A percentile compares a stretch with the other conserved stretches of the same genome.
Evolutionary conservation across 2,797 vertebrate species (phyloP).

Genomic region (Enteromius viviparus): DNA sequence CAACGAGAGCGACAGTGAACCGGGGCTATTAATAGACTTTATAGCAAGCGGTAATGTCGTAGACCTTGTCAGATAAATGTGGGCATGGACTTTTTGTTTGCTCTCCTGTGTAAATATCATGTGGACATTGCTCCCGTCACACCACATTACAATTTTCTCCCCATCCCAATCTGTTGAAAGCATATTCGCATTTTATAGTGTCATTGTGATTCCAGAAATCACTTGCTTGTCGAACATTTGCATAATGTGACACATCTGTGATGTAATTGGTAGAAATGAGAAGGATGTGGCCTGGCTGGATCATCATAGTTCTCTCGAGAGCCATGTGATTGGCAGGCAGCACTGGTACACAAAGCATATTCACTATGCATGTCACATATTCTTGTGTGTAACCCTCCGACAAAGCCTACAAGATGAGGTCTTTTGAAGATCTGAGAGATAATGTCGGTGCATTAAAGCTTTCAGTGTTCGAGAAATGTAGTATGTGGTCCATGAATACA

Average conservation of each 20-base stretch:
- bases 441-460: slow-evolving; percentile 28
- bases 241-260: slow-evolving; percentile 38
- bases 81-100: slow-evolving; percentile 61
- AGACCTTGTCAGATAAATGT: slow-evolving; percentile 64
- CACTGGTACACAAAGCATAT: slow-evolving; percentile 1
- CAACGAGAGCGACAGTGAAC: slow-evolving; percentile 59
- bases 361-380: slow-evolving; percentile 15
- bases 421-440: not conserved
- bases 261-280: slow-evolving; percentile 47
- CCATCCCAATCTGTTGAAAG: slow-evolving; percentile 3
- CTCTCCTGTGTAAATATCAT: slow-evolving; percentile 52
- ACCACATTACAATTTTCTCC: not conserved
- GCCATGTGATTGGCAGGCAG: slow-evolving; percentile 33
- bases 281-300: slow-evolving; percentile 19
- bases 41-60: slow-evolving; percentile 65
- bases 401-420: slow-evolving; percentile 7
- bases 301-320: not conserved
- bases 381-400: not conserved
- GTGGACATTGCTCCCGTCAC: slow-evolving; percentile 19
- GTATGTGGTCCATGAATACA: slow-evolving; percentile 12
- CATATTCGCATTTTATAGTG: slow-evolving; percentile 12
- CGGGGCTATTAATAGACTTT: slow-evolving; percentile 79
- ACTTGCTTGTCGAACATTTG: not conserved
- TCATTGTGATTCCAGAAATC: slow-evolving; percentile 30
- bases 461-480: slow-evolving; percentile 19